These are phyloP conservation scores for Tauraco hartlaubi DNA, from an alignment of 2,797 vertebrate genomes.

Conservation along the genomic window DNA sequence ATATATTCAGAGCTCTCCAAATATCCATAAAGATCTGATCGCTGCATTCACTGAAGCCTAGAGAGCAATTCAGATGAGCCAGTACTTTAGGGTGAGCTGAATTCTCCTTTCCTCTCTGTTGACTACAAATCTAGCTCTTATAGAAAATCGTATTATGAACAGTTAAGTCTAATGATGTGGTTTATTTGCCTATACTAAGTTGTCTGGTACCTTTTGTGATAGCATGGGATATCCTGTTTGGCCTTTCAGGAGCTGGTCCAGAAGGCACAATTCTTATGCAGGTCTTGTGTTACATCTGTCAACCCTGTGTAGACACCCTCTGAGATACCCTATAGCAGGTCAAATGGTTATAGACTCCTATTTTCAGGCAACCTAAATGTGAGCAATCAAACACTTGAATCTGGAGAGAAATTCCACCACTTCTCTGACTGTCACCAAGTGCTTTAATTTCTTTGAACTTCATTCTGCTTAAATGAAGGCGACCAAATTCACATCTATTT, in stretches of 20 bases:
- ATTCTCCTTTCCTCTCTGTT: not conserved
- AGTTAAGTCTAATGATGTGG: not conserved
- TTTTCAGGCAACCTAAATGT: not conserved
- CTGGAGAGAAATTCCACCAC: not conserved
- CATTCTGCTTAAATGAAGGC: not conserved
- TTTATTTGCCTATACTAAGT: not conserved
- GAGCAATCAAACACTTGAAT: not conserved
- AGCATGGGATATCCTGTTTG: fast-evolving
- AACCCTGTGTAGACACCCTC: not conserved
- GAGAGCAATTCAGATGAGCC: not conserved
- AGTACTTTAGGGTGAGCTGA: not conserved
- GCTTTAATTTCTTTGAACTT: not conserved
- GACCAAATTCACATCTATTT: not conserved
- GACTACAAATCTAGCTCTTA: not conserved
- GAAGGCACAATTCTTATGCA: fast-evolving
- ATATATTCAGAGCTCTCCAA: not conserved
- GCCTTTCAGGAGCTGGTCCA: not conserved
- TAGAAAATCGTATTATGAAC: not conserved
- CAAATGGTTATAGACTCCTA: not conserved
- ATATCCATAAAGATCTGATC: not conserved
- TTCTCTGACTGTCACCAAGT: not conserved
- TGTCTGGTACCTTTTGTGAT: not conserved
- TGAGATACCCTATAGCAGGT: not conserved
- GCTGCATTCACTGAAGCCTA: not conserved
- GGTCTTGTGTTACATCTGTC: not conserved